Conservation (phyloP, 2,888 invertebrate genomes). For the Hermodice carunculata region DNA sequence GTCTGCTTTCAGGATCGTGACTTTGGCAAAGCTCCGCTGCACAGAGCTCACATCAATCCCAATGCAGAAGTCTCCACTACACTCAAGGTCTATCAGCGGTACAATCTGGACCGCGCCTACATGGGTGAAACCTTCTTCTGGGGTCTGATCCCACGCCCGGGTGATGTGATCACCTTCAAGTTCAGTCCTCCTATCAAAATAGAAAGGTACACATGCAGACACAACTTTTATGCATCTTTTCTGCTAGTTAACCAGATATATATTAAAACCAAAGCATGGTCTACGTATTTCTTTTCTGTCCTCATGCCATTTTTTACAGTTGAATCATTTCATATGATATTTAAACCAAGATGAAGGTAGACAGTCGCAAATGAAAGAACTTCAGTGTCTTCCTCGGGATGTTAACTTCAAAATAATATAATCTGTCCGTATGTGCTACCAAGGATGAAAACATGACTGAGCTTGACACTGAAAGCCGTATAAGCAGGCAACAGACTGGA, state of each 20-base stretch:
- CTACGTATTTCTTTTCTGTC: no score
- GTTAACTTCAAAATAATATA: no score
- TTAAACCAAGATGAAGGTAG: no score
- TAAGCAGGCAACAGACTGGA: no score
- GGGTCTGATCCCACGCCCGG: constrained; percentile 87
- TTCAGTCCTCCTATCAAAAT: constrained; percentile 81
- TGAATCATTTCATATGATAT: no score
- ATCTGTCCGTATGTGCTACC: no score
- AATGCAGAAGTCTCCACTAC: constrained; percentile 75
- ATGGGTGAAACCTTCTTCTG: constrained; percentile 90
- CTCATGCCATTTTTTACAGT: no score
- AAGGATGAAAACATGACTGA: no score
- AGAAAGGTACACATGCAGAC: constrained; percentile 74
- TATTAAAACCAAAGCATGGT: no score
- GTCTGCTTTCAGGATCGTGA: constrained; percentile 81
- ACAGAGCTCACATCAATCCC: constrained; percentile 71
- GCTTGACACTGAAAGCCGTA: no score
- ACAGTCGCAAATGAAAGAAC: no score
- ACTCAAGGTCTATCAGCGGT: constrained; percentile 85
- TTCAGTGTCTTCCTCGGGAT: no score
- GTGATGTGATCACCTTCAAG: constrained; percentile 84
- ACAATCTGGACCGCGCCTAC: constrained; percentile 85
- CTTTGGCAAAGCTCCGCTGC: constrained; percentile 83
- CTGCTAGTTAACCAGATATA: not conserved
- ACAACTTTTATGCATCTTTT: not conserved